A percentile compares a stretch with the other conserved stretches of the same genome.
Conservation (phyloP, 2,113 vertebrate species). For the Ptyas mucosa region DNA sequence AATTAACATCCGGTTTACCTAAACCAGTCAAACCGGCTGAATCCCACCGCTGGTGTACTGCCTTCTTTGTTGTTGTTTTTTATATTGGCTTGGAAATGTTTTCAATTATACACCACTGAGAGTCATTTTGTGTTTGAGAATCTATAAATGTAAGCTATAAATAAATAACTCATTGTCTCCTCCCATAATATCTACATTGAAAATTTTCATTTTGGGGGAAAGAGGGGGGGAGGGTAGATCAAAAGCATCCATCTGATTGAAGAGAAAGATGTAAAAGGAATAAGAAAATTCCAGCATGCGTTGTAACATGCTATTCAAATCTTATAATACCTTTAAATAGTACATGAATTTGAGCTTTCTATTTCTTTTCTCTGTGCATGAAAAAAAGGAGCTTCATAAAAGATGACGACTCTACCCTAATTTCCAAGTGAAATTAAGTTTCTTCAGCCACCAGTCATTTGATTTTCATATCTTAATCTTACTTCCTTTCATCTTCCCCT, state of each 20-base stretch:
- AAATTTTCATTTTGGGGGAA: background rate
- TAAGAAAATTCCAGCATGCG: background rate
- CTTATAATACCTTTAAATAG: slow-evolving; percentile 5
- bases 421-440: slow-evolving; percentile 48
- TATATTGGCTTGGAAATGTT: background rate
- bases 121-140: background rate
- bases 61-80: background rate
- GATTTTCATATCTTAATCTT: slow-evolving; percentile 49
- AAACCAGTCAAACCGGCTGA: too few relatives aligned
- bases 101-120: background rate
- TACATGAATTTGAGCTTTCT: background rate
- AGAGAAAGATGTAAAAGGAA: background rate
- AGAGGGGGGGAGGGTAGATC: background rate
- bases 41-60: background rate
- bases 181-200: background rate
- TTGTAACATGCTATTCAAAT: slow-evolving; percentile 21
- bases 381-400: slow-evolving; percentile 4
- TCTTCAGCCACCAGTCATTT: slow-evolving; percentile 42
- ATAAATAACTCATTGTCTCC: background rate
- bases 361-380: slow-evolving; percentile 14
- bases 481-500: slow-evolving; percentile 34
- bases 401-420: slow-evolving; percentile 32
- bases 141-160: background rate
- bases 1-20: too few relatives aligned
- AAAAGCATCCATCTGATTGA: background rate